Evolutionary conservation across 2,113 vertebrate genomes (phyloP).

Genomic region (Sylvilagus bachmani): DNA sequence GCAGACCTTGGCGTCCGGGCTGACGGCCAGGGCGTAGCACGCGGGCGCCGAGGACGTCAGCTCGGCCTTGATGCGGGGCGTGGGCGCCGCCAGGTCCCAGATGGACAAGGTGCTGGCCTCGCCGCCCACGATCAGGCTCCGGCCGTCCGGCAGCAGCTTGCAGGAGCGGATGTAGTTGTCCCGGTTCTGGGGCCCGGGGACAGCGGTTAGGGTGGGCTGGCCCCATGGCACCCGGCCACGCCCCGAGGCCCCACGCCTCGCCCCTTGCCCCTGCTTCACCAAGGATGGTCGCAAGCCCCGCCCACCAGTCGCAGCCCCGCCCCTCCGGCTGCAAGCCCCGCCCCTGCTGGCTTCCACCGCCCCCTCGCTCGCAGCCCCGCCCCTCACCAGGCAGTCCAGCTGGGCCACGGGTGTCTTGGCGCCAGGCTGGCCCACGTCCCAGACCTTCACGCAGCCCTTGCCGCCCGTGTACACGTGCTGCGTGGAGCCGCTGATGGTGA

Average conservation of each 20-base stretch:
- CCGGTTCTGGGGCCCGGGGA: slow-evolving; percentile 76
- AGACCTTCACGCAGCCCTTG: slow-evolving; percentile 94
- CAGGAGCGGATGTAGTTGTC: slow-evolving; percentile 88
- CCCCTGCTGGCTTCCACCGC: rapidly evolving
- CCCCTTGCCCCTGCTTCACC: not conserved
- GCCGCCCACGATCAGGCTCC: slow-evolving; percentile 84
- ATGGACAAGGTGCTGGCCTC: slow-evolving; percentile 87
- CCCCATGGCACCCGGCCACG: too few species aligned
- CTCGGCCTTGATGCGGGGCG: slow-evolving; percentile 82
- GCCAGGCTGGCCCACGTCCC: slow-evolving; percentile 95
- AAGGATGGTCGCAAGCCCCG: not conserved
- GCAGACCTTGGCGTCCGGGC: slow-evolving; percentile 87
- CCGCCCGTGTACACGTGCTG: slow-evolving; percentile 93
- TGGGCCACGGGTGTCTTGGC: slow-evolving; percentile 89
- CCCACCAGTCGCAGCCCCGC: not conserved
- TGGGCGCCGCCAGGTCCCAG: slow-evolving; percentile 81
- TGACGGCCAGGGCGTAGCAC: slow-evolving; percentile 84
- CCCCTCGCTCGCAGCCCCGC: not conserved
- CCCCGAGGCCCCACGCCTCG: too few species aligned
- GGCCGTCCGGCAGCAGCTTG: slow-evolving; percentile 84
- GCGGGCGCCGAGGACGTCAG: slow-evolving; percentile 83
- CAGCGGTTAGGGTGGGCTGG: too few species aligned
- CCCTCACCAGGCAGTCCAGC: slow-evolving; percentile 86
- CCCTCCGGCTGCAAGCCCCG: not conserved
- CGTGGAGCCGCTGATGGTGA: slow-evolving; percentile 95